A percentile compares a stretch with the other conserved stretches of the same genome.
Evolutionary conservation across 2,113 vertebrate species (phyloP).

Genomic region (Pseudonaja textilis): DNA sequence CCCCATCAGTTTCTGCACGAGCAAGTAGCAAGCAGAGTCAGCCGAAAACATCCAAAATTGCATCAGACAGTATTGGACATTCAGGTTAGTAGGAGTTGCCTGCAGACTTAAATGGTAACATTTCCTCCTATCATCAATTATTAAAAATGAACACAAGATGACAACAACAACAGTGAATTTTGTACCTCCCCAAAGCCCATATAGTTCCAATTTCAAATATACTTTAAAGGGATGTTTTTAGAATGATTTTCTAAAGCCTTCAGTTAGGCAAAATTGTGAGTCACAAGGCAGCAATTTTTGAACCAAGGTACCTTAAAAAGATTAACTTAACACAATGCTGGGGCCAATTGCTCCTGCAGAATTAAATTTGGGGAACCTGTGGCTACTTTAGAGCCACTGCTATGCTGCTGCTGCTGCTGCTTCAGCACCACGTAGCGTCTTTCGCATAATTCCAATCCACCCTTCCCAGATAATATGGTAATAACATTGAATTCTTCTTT

Average conservation of each 20-base stretch:
- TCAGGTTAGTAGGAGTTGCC: slow-evolving; percentile 71
- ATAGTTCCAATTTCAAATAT: not conserved
- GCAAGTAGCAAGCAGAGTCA: slow-evolving; percentile 78
- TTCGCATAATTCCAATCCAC: not conserved
- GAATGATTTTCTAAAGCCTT: not conserved
- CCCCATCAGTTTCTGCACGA: slow-evolving; percentile 65
- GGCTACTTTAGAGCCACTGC: not conserved
- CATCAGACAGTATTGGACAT: slow-evolving; percentile 81
- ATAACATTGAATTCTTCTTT: not conserved
- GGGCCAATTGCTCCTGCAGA: not conserved
- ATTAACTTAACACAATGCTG: not conserved
- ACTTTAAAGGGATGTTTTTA: not conserved
- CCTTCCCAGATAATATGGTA: not conserved
- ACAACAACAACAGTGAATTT: not conserved
- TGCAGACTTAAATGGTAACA: not conserved
- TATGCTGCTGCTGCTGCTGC: not conserved
- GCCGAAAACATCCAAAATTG: slow-evolving; percentile 84
- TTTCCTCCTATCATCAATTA: not conserved
- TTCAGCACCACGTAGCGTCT: not conserved
- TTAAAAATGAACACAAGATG: slow-evolving; percentile 20
- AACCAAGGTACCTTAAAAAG: not conserved
- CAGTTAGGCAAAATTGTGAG: not conserved
- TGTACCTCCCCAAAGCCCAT: not conserved
- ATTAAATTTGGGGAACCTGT: not conserved
- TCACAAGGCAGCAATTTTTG: not conserved